Evolutionary conservation across 1,140 invertebrate genomes (phyloP).

Genomic region (Hylyphantes graminicola): DNA sequence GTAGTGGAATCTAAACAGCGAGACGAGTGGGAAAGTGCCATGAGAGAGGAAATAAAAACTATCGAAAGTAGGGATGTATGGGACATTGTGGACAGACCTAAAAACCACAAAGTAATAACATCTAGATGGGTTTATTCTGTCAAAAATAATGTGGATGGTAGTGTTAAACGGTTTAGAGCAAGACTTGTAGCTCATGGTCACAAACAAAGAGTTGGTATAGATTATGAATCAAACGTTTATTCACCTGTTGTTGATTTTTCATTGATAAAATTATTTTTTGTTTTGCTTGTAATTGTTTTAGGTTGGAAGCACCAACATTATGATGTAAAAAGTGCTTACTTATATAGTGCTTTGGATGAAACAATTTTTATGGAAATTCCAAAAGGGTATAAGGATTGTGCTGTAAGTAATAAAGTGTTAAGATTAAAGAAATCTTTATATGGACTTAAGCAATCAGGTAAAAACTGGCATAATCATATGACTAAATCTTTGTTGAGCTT

Average conservation of each 20-base stretch:
- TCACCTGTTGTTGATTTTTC: not conserved
- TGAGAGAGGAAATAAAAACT: not conserved
- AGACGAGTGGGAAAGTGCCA: not conserved
- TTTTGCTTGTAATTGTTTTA: not conserved
- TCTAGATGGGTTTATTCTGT: not conserved
- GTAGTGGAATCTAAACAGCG: not conserved
- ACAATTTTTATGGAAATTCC: not conserved
- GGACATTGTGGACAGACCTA: not conserved
- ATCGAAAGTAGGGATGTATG: not conserved
- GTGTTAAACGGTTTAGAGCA: not conserved
- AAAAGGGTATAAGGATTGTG: not conserved
- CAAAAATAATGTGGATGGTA: not conserved
- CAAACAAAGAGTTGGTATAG: too few relatives aligned
- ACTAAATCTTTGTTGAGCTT: not conserved
- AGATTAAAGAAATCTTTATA: slow-evolving; percentile 9
- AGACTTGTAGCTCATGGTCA: not conserved
- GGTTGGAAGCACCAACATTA: not conserved
- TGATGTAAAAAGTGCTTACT: not conserved
- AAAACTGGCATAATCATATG: slow-evolving; percentile 1
- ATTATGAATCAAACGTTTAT: too few relatives aligned
- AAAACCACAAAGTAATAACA: not conserved
- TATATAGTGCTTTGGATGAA: not conserved
- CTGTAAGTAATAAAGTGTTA: not conserved
- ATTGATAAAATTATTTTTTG: slow-evolving; percentile 10
- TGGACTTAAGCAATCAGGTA: not conserved